Base-by-base conservation (phyloP, 2,113 vertebrate genomes). In the Canis aureus region DNA sequence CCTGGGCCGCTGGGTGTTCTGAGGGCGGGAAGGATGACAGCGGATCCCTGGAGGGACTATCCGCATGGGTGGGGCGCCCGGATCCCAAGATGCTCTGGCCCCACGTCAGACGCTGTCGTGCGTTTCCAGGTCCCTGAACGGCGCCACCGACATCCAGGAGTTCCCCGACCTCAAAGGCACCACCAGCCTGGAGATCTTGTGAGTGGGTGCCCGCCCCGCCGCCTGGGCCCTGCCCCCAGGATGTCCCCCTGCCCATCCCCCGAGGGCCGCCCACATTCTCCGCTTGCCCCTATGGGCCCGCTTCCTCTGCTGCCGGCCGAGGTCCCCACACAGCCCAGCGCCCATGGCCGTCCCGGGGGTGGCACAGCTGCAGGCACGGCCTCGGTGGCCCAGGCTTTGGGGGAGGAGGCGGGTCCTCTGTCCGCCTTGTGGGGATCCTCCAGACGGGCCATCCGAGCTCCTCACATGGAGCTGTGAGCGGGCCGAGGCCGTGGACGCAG, bases 141-240 rank as follows among this genome's bases (percentile, higher is more conserved):
- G 99, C 67, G 99, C 99, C 55, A 99, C 98, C 0, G 99, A 99
- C 98, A 99, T 99, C 98, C 99, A 98, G 98, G 99, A 99, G 97
- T 99, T 99, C 97, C 99, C 99, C 0, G 99, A 99, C 98, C 99
- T 99, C 38, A 99, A 99, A 98, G 99, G 99, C 99, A 99, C 99
- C 97, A 99, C 99, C 97, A 99, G 99, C 98, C 99, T 99, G 98
- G 99, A 99, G 99, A 99, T 99, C 97, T 98, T 99, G 99, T 99
- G 98, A 99, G 99, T 99, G 92, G 95, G 43, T 43, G 6, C 43
- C 43, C 6, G 1, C 43, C 6, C 43, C 43, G 1, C 43, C 6
- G 43, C 43, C 43, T 43, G 43, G 43, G 43, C 43, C 43, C 43
- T 43, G 7, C 43, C 43, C 5, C 43, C 43, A 43, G 43, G 43